Conservation (phyloP, 2,888 invertebrate species). For the Megaustenia siamemsis region DNA sequence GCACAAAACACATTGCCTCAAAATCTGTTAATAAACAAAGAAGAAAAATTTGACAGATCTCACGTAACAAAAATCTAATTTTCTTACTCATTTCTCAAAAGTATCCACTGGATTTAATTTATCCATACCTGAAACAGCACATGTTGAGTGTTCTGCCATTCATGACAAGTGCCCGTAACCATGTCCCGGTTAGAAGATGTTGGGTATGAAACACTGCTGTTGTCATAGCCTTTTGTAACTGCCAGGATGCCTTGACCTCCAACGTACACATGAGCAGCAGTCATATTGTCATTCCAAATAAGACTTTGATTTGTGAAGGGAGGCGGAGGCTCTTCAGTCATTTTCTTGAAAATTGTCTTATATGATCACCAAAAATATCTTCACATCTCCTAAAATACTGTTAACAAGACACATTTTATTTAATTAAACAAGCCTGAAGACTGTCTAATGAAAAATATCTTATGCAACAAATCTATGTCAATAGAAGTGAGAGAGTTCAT, state of each 20-base stretch:
- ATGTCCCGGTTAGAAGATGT: background rate
- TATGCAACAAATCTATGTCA: too few relatives aligned
- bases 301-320: conserved; percentile 33
- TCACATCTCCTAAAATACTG: background rate
- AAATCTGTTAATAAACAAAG: too few relatives aligned
- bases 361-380: background rate
- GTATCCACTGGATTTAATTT: too few relatives aligned
- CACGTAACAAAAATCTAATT: too few relatives aligned
- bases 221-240: background rate
- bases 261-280: background rate
- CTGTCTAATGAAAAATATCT: too few relatives aligned
- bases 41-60: too few relatives aligned
- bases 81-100: too few relatives aligned
- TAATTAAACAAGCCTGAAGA: too few relatives aligned
- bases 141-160: conserved; percentile 85
- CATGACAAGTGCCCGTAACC: conserved; percentile 32
- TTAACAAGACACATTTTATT: too few relatives aligned
- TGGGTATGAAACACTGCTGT: background rate
- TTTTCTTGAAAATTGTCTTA: background rate
- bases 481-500: too few relatives aligned
- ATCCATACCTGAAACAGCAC: conserved; percentile 83
- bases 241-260: background rate
- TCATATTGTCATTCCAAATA: background rate
- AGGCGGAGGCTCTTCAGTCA: background rate
- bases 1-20: too few relatives aligned